phyloP scores from a whole-genome alignment of 2,797 vertebrate species.

The Nyctalus aviator region DNA sequence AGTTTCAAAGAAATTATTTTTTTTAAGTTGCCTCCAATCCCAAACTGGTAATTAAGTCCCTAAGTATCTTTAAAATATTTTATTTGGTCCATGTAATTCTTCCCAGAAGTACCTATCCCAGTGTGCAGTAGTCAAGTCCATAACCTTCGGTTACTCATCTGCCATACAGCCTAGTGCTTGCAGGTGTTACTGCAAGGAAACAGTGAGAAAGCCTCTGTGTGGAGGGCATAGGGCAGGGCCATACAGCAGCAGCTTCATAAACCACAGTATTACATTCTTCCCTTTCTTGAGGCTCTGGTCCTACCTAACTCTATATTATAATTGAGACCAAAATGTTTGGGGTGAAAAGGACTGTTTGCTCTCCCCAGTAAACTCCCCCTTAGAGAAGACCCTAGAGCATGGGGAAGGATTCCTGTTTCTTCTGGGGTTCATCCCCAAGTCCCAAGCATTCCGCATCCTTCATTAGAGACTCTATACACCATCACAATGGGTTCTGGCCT shows the following conservation, averaged over 20 bases:
- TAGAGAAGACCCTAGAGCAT: not conserved
- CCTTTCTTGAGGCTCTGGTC: not conserved
- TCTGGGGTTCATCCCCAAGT: not conserved
- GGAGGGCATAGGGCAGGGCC: too few species aligned
- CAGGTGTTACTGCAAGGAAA: not conserved
- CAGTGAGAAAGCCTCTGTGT: not conserved
- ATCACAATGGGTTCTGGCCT: not conserved
- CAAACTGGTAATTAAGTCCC: conserved; percentile 27
- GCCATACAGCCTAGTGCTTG: not conserved
- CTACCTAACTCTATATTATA: not conserved
- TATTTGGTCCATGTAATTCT: not conserved
- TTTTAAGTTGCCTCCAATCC: conserved; percentile 8
- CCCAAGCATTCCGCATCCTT: not conserved
- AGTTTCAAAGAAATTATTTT: conserved; percentile 39
- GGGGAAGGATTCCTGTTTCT: not conserved
- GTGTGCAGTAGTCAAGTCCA: not conserved
- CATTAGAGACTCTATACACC: too few species aligned
- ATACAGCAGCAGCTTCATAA: not conserved
- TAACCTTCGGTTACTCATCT: not conserved
- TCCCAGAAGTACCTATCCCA: not conserved
- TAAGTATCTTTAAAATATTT: not conserved
- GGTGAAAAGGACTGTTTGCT: not conserved
- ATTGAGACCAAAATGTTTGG: not conserved
- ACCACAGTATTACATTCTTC: not conserved
- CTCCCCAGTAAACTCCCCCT: not conserved